These are phyloP conservation scores for Automeris io DNA, from an alignment of 2,888 invertebrate species.

Conservation along the genomic window DNA sequence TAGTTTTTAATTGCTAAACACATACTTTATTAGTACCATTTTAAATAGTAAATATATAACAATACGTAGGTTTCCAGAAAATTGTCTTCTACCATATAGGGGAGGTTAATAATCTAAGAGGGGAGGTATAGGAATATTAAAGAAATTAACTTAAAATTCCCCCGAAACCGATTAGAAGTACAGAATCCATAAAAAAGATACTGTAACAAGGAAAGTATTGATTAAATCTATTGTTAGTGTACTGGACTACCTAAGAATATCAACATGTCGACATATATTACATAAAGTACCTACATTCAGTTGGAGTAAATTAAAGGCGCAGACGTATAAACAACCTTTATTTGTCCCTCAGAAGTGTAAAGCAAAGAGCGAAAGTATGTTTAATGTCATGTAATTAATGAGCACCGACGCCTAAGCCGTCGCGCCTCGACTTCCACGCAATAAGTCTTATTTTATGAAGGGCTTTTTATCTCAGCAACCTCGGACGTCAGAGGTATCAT, in stretches of 20 bases:
- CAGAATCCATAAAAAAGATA: no score
- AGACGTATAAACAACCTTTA: constrained; percentile 25
- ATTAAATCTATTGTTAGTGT: background rate
- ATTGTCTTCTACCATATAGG: no score
- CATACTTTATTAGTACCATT: no score
- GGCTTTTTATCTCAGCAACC: constrained; percentile 32
- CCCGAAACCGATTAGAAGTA: no score
- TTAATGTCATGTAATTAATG: constrained; percentile 63
- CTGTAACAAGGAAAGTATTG: background rate
- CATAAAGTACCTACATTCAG: constrained; percentile 18
- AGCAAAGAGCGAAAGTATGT: constrained; percentile 34
- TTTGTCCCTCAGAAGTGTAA: constrained; percentile 13
- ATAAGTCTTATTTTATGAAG: constrained; percentile 48
- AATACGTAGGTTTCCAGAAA: no score
- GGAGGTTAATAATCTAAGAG: no score
- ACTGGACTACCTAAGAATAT: constrained; percentile 8
- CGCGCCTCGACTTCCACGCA: constrained; percentile 42
- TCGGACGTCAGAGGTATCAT: constrained; percentile 33
- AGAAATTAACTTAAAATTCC: no score
- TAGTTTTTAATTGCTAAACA: no score
- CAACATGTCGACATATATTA: constrained; percentile 17
- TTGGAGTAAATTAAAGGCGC: constrained; percentile 19
- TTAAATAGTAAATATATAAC: no score
- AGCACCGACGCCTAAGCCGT: constrained; percentile 37
- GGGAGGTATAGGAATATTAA: no score